These are phyloP conservation scores for Drosophila glabriapex DNA, from an alignment of 2,888 invertebrate species.

Conservation along the genomic window DNA sequence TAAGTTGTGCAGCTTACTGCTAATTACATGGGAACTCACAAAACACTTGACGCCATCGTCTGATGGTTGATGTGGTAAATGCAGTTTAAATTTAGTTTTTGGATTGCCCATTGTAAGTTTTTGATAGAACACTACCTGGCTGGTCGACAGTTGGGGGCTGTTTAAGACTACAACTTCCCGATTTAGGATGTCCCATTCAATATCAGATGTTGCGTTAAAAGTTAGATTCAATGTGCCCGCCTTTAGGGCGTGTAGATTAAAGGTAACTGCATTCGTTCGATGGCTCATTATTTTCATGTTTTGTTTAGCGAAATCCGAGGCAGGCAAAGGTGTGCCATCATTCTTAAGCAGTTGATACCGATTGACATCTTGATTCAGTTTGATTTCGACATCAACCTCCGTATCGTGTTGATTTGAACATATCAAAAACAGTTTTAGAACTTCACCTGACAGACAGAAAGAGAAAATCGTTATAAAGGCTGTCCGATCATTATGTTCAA, in stretches of 20 bases:
- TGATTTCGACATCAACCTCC: neutral
- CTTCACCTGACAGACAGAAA: constrained; percentile 29
- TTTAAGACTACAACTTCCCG: neutral
- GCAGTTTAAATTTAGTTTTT: neutral
- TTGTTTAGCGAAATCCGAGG: neutral
- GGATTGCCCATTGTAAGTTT: neutral
- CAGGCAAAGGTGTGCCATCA: neutral
- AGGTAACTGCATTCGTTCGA: neutral
- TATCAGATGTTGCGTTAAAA: constrained; percentile 13
- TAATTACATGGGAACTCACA: constrained; percentile 15
- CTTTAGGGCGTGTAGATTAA: constrained; percentile 10
- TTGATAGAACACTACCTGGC: neutral
- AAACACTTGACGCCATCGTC: constrained; percentile 21
- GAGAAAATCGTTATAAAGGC: neutral
- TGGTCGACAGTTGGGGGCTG: neutral
- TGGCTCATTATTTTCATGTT: neutral
- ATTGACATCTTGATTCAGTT: constrained; percentile 1
- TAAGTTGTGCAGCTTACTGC: neutral
- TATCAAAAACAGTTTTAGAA: constrained; percentile 14
- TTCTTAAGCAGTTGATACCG: constrained; percentile 3
- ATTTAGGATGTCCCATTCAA: neutral
- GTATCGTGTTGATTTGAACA: constrained; percentile 18
- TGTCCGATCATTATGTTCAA: neutral
- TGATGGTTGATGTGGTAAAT: neutral
- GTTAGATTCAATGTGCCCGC: constrained; percentile 8